Evolutionary conservation across 2,113 vertebrate species (phyloP), one percentile per base, ranked within the genome.

Genomic region (Hippocampus comes): DNA sequence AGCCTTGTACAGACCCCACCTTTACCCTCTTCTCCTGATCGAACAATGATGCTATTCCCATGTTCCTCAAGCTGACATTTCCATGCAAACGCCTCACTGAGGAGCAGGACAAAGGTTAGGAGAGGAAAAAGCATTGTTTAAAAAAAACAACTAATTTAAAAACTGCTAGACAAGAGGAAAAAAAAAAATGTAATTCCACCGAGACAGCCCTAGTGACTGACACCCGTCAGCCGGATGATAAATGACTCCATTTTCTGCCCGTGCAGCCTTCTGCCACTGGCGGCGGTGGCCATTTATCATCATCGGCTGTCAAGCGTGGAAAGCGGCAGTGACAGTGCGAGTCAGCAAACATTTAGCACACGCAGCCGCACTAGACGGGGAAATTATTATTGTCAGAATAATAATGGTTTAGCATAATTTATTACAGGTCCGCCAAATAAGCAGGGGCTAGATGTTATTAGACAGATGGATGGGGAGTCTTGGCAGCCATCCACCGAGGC

Each of bases 381-480:
- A 99, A 99, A 98, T 99, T 96, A 98, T 98, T 98, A 98, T 98
- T 98, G 97, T 98, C 97, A 99, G 97, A 99, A 98, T 98, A 98
- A 99, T 99, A 99, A 99, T 98, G 96, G 95, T 99, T 98, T 98
- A 99, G 97, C 97, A 98, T 99, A 99, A 99, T 99, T 98, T 98
- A 99, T 99, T 99, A 97, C 96, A 96, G 96, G 96, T 98, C 96
- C 95, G 95, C 94, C 95, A 97, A 98, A 99, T 99, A 98, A 98
- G 96, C 95, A 96, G 96, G 95, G 95, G 95, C 95, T 97, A 96
- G 96, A 97, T 97, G 96, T 97, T 98, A 98, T 98, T 98, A 99
- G 96, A 98, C 97, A 99, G 97, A 99, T 98, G 96, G 97, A 98
- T 97, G 95, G 96, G 96, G 95, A 97, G 94, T 94, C 93, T 97